Evolutionary conservation across 64 coral and sea anemone species (phyloP), one percentile per base, ranked within the genome.

Genomic region (Montipora efflorescens): DNA sequence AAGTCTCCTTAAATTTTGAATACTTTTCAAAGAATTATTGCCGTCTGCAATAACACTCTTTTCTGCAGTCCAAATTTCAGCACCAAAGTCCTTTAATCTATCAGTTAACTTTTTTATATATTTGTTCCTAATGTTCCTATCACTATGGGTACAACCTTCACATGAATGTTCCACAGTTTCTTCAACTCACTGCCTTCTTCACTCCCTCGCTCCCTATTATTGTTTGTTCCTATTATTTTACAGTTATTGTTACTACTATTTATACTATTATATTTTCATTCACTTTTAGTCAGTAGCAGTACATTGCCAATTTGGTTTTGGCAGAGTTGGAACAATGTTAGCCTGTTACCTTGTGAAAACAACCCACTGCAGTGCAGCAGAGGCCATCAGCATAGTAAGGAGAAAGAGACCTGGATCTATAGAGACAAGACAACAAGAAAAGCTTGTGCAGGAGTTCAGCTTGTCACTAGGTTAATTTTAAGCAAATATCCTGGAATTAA

Each of bases 291-390:
- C 94, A 25, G 90, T 95, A 46, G 94, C 94, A 59, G 94, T 95
- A 6, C 94, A 95, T 51, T 95, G 94, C 50, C 67, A 67, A 12
- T 92, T 76, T 89, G 94, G 94, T 79, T 66, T 80, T 21, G 94
- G 94, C 7, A 73, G 94, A 53, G 79, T 80, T 28, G 94, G 94
- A 13, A 95, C 90, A 72, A 92, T 95, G 94, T 76, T 95, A 14
- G 94, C 94, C 19, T 95, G 94, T 73, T 95, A 92, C 67, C 74
- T 95, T 4, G 71, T 95, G 20, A 87, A 89, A 55, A 84, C 67
- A 48, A 89, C 78, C 45, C 47, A 92, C 20, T 82, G 90, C 7
- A 72, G 57, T n/a, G 94, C 90, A 48, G 7, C 59, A 7, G 90
- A 89, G 47, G 94, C 94, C 5, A 64, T 89, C 3, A 28, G 48